Evolutionary conservation across 2,797 vertebrate genomes (phyloP).

Genomic region (Enteromius viviparus): DNA sequence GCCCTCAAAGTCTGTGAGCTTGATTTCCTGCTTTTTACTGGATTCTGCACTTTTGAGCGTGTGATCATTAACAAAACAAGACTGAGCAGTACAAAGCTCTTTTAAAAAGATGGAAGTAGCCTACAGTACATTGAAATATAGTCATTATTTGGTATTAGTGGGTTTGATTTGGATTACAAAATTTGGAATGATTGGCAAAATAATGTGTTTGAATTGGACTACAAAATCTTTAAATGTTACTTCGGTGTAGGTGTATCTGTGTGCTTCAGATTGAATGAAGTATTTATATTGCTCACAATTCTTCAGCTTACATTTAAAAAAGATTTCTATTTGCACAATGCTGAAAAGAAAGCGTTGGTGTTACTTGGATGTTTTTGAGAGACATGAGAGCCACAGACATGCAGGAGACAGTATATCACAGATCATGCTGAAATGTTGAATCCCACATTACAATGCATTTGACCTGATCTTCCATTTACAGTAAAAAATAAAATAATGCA

Average conservation of each 20-base stretch:
- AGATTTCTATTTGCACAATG: not conserved
- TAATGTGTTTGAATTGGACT: not conserved
- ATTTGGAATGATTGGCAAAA: not conserved
- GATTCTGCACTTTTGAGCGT: not conserved
- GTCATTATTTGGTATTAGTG: not conserved
- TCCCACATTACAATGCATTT: not conserved
- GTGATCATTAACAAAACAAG: not conserved
- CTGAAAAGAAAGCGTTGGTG: not conserved
- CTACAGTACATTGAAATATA: not conserved
- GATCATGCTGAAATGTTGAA: not conserved
- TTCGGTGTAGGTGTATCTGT: not conserved
- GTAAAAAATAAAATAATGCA: not conserved
- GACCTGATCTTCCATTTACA: not conserved
- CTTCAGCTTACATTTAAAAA: not conserved
- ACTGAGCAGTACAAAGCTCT: not conserved
- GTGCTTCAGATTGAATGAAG: not conserved
- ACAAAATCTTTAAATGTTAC: not conserved
- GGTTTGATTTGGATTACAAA: not conserved
- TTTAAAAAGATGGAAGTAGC: not conserved
- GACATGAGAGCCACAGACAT: not conserved
- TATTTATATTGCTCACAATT: not conserved
- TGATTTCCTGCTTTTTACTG: not conserved
- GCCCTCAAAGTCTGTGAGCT: not conserved
- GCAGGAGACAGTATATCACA: not conserved
- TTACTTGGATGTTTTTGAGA: not conserved